Base-by-base conservation (phyloP, 2,797 vertebrate genomes). In the Eupleurogrammus muticus region DNA sequence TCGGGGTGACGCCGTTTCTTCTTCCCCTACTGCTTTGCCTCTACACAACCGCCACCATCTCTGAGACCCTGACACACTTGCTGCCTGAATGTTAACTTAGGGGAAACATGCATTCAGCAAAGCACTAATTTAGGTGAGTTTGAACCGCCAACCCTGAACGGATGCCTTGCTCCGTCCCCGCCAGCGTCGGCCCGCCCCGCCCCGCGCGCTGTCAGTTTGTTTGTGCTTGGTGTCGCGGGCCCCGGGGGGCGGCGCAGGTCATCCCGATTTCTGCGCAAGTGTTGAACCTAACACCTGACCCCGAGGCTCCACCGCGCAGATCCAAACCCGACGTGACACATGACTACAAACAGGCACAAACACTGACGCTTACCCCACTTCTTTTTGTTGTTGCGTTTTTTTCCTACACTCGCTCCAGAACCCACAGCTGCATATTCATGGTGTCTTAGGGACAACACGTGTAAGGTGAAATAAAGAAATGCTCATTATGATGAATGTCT, bases 1-100 rank as follows among this genome's bases (percentile, higher is more conserved):
- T 97, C 95, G 89, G 92, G 93, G 91, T 64, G 90, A 93, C 91
- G 94, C 90, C 87, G 82, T 86, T 87, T 67, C 66, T 78, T 78
- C 66, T 77, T 89, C 1, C 10, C 53, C 58, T 70, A 3, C 46
- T 12, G 63, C 75, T 66, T 54, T 35, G 66, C 35, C n/a, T n/a
- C n/a, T n/a, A n/a, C n/a, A n/a, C n/a, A n/a, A n/a, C n/a, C n/a
- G 60, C 75, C 82, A 32, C 60, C 32, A n/a, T 35, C 11, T 16
- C 2, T 52, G 47, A 78, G 3, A 50, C 19, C 6, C 38, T 61
- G 71, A 70, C 73, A 61, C 35, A 19, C 66, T 40, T 2, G 10
- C 50, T 52, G 65, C n/a, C 50, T 9, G 65, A 8, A 36, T 36
- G 6, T 28, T 28, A 28, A 40, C 14, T 14, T 40, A 38, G 9